Base-by-base conservation (phyloP, 2,797 vertebrate species). In the Coluber constrictor region DNA sequence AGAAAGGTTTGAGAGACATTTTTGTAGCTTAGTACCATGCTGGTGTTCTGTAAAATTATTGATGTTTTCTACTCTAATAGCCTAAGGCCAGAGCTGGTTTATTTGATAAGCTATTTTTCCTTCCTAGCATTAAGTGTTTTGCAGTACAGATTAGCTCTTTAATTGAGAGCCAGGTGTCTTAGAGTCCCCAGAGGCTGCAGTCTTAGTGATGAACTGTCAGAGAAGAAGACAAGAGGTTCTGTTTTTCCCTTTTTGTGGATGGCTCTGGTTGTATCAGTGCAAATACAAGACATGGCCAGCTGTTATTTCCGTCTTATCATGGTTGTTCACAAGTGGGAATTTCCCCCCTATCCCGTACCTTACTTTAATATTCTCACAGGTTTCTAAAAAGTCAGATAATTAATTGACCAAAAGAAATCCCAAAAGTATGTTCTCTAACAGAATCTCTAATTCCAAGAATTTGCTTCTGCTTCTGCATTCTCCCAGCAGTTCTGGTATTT, bases 161-260 rank as follows among this genome's bases (percentile, higher is more conserved):
- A 93, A 96, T 93, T 95, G 96, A 96, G 95, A 95, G 94, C 92
- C 95, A 96, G 95, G 95, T 94, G 96, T 89, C 94, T 91, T 92
- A 66, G 25, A 93, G 70, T 56, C 32, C 93, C 93, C 92, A 60
- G 92, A 93, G 94, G 93, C 91, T 89, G 90, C 83, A 0, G 2
- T 86, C 87, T 51, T 92, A 95, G 93, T 79, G 95, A 96, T 0
- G 13, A 95, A 88, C 93, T 96, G 94, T 88, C 96, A 94, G 1
- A 57, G 94, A 55, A 83, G 91, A 15, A 9, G 5, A 51, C 93
- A 89, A 16, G 0, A 1, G 43, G 54, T 11, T 13, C 60, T 51
- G n/a, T 43, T 87, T 18, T 86, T 10, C 57, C 0, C 74, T 89
- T 63, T 90, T 87, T 61, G 92, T 86, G 83, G 94, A 92, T 93